phyloP scores from a whole-genome alignment of 2,888 invertebrate genomes.

The Shargacucullia verbasci region DNA sequence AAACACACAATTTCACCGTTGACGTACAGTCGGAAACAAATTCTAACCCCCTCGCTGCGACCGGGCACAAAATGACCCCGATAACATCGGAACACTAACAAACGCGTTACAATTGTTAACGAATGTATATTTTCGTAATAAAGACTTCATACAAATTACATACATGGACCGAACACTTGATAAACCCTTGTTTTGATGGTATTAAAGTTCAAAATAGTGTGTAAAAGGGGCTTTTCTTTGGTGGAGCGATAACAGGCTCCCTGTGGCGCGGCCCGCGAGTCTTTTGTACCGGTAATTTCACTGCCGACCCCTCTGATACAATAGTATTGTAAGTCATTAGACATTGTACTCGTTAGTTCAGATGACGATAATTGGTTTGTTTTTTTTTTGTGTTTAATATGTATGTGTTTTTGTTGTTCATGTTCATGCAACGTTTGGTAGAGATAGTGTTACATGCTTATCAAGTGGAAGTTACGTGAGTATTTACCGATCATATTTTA shows the following conservation, averaged over 20 bases:
- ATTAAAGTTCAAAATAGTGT: constrained; percentile 29
- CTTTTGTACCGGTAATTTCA: constrained; percentile 77
- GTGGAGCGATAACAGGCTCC: constrained; percentile 70
- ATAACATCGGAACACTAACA: constrained; percentile 70
- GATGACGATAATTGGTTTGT: constrained; percentile 62
- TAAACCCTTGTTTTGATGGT: neutral
- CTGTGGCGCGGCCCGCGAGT: constrained; percentile 69
- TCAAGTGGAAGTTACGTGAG: constrained; percentile 1
- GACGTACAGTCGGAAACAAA: constrained; percentile 33
- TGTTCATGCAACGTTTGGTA: constrained; percentile 14
- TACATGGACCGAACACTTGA: constrained; percentile 13
- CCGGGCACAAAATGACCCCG: constrained; percentile 61
- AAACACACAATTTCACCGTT: constrained; percentile 31
- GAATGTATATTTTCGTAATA: constrained; percentile 64
- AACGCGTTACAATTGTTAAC: constrained; percentile 61
- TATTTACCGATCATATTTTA: too few species aligned
- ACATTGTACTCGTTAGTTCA: constrained; percentile 63
- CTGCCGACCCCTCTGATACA: constrained; percentile 64
- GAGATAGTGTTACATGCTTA: constrained; percentile 7
- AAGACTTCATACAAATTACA: constrained; percentile 51
- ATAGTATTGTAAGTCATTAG: constrained; percentile 72
- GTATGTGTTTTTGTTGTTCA: constrained; percentile 34
- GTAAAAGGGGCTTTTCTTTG: constrained; percentile 6
- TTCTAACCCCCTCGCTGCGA: constrained; percentile 47
- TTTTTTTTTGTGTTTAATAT: constrained; percentile 41